Evolutionary conservation across 2,113 vertebrate genomes (phyloP).

Genomic region (Opisthocomus hoazin): DNA sequence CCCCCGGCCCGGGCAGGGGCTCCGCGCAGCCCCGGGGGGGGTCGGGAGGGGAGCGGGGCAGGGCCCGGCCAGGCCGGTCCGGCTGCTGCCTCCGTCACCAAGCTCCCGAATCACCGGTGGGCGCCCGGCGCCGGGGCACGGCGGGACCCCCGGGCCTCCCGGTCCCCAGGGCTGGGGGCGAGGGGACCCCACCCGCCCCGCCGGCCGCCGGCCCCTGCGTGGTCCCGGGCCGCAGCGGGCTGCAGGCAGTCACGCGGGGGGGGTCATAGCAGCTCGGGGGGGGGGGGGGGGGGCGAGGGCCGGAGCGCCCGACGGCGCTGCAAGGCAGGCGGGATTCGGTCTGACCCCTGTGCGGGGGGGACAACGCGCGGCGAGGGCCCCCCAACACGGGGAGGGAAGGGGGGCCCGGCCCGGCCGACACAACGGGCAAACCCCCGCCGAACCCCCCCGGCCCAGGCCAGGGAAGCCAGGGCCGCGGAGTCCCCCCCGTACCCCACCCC

Average conservation of each 20-base stretch:
- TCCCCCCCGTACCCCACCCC: not conserved
- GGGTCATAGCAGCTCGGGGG: too few species aligned
- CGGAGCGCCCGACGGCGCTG: not conserved
- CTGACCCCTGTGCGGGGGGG: fast-evolving
- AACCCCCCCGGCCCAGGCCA: not conserved
- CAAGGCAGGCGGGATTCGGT: not conserved
- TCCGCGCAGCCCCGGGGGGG: fast-evolving
- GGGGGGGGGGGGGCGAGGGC: not conserved
- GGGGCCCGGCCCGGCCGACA: too few species aligned
- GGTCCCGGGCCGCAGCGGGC: not conserved
- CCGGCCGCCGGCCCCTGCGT: not conserved
- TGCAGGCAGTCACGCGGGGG: too few species aligned
- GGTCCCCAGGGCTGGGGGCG: not conserved
- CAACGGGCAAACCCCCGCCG: too few species aligned
- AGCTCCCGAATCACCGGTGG: not conserved
- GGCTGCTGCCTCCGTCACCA: not conserved
- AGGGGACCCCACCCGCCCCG: not conserved
- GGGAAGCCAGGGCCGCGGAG: not conserved
- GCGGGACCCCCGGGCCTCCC: not conserved
- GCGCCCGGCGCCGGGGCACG: fast-evolving
- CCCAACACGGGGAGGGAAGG: not conserved
- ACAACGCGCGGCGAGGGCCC: not conserved
- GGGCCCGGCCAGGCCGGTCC: not conserved
- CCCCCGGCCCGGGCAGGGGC: not conserved
- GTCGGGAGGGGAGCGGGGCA: too few species aligned